Evolutionary conservation across 2,888 invertebrate species (phyloP), one percentile per base, ranked within the genome.

Genomic region (Thymelicus lineola): DNA sequence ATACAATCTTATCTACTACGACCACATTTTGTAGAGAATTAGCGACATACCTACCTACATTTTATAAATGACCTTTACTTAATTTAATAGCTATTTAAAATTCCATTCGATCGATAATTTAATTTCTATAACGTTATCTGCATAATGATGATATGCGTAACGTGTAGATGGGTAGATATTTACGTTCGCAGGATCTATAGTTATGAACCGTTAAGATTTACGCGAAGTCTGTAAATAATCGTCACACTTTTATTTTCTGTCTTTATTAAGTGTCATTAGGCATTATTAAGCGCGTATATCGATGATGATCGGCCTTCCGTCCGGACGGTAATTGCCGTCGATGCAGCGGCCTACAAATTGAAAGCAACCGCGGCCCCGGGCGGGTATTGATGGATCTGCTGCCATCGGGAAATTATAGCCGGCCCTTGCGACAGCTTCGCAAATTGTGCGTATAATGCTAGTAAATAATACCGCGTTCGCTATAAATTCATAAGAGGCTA

Each of bases 401-500:
- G 91, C 93, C 93, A 92, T 91, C 86, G 87, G 83, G 82, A 91
- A 93, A 93, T 93, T 93, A 92, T 91, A 92, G 89, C 86, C 80
- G 84, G 87, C 87, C 86, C 88, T 91, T 90, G 92, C 91, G 93
- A 93, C 93, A 93, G 91, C 92, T 91, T 88, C 90, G 93, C 92
- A 91, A 93, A 93, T 91, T 92, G 91, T 93, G 90, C 92, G 88
- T 90, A 91, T 92, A 93, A 93, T 92, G 88, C 93, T 91, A 91
- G 92, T 90, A 90, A 91, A 93, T 92, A 92, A 91, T 91, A 90
- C 82, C 76, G 81, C 82, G 78, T 82, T 84, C 86, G 86, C 87
- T 88, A 90, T 90, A 89, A 90, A 91, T 89, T 90, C 87, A 86
- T 86, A 86, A 83, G 80, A 80, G 76, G 82, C 88, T 86, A 87